Percentiles rank a stretch among this genome's conserved stretches.
phyloP scores from a whole-genome alignment of 2,797 vertebrate genomes.

The Tympanoctomys barrerae region DNA sequence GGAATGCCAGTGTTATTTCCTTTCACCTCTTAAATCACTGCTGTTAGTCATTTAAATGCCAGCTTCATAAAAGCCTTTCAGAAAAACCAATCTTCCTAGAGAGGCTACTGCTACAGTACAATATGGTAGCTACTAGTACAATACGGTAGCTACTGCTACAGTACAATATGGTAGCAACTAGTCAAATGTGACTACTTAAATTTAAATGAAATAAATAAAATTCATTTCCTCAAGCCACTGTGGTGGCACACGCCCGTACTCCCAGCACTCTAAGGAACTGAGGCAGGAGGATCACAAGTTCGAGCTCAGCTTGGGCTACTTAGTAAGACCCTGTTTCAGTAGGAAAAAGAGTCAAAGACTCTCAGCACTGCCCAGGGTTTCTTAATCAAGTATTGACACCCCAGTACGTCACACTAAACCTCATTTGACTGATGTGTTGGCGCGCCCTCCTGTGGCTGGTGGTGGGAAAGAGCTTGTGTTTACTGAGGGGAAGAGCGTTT shows the following conservation, averaged over 20 bases:
- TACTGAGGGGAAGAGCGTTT: background rate
- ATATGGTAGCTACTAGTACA: conserved; percentile 23
- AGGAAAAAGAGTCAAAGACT: background rate
- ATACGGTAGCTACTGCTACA: conserved; percentile 14
- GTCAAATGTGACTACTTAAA: conserved; percentile 24
- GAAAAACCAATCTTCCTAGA: conserved; percentile 49
- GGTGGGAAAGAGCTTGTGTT: conserved; percentile 26
- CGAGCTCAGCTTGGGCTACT: background rate
- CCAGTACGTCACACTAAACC: background rate
- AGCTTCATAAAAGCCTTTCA: conserved; percentile 51
- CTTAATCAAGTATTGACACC: background rate
- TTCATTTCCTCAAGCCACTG: background rate
- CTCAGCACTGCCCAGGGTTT: background rate
- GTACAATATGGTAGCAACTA: conserved; percentile 25
- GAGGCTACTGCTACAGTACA: conserved; percentile 14
- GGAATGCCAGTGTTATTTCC: background rate
- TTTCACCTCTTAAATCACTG: background rate
- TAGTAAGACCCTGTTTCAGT: background rate
- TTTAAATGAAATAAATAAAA: conserved; percentile 58
- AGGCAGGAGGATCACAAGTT: background rate
- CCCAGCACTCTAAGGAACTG: background rate
- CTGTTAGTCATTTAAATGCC: conserved; percentile 43
- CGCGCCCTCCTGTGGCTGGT: conserved; percentile 76
- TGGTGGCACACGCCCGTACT: background rate
- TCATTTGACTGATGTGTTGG: conserved; percentile 56